Conservation (phyloP, 2,113 vertebrate species). For the Machaerirhynchus nigripectus region DNA sequence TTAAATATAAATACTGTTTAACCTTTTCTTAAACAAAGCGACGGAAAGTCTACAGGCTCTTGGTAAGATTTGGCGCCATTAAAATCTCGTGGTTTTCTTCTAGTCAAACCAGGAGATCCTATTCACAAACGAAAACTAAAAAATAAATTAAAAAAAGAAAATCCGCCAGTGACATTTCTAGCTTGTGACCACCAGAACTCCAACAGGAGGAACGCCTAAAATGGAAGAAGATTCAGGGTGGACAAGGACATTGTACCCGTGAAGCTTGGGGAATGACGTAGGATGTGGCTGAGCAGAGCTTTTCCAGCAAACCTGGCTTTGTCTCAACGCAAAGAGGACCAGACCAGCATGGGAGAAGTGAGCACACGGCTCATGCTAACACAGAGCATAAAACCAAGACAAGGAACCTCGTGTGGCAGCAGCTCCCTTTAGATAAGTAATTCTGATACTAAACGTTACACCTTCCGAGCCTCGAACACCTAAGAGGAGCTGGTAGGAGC, state of each 20-base stretch:
- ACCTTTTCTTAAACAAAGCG: neutral
- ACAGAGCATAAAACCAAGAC: neutral
- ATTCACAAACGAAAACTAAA: neutral
- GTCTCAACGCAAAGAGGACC: neutral
- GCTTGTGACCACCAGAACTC: fast-evolving
- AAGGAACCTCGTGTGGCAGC: neutral
- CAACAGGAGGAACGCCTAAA: neutral
- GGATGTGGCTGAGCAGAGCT: neutral
- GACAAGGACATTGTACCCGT: fast-evolving
- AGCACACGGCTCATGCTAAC: fast-evolving
- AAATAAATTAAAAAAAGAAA: no score
- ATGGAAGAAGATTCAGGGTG: neutral
- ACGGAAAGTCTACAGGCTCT: neutral
- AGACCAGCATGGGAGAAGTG: neutral
- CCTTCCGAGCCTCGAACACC: neutral
- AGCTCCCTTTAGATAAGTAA: neutral
- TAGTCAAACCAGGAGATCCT: neutral
- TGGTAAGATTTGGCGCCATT: neutral
- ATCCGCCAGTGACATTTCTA: fast-evolving
- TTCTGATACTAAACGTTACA: neutral
- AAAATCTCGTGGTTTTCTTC: neutral
- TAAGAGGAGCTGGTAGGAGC: neutral
- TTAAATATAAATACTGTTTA: neutral
- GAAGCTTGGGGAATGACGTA: neutral
- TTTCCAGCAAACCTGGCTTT: neutral